phyloP scores from a whole-genome alignment of 2,888 invertebrate genomes.

The Microctonus aethiopoides region DNA sequence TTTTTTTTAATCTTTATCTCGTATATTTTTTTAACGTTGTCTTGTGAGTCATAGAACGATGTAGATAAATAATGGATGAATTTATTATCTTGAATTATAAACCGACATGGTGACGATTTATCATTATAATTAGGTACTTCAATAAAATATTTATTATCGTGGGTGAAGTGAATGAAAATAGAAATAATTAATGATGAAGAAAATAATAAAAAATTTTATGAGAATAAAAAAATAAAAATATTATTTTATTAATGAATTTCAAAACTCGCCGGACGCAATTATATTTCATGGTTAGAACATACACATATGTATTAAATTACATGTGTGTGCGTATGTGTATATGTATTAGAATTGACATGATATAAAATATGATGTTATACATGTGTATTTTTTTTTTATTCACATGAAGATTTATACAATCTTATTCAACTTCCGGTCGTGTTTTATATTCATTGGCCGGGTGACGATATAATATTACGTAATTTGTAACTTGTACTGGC shows the following conservation, averaged over 20 bases:
- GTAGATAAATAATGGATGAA: background rate
- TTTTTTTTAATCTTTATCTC: background rate
- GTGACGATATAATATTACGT: constrained; percentile 46
- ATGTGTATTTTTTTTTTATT: background rate
- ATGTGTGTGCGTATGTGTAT: background rate
- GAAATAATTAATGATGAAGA: background rate
- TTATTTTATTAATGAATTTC: constrained; percentile 1
- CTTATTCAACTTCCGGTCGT: constrained; percentile 43
- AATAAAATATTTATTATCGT: background rate
- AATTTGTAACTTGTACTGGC: constrained; percentile 48
- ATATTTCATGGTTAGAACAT: background rate
- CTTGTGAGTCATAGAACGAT: background rate
- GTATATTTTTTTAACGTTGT: too few species aligned
- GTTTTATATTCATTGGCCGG: constrained; percentile 34
- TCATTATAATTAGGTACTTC: background rate
- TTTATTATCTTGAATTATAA: background rate
- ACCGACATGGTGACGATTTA: background rate
- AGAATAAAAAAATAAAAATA: too few species aligned
- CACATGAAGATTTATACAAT: constrained; percentile 3
- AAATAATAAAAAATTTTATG: background rate
- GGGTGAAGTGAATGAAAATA: too few species aligned
- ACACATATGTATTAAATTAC: too few species aligned
- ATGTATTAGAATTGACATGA: background rate
- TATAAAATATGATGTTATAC: background rate
- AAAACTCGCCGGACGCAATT: background rate